Evolutionary conservation across 2,888 invertebrate genomes (phyloP).

Genomic region (Papilio demoleus): DNA sequence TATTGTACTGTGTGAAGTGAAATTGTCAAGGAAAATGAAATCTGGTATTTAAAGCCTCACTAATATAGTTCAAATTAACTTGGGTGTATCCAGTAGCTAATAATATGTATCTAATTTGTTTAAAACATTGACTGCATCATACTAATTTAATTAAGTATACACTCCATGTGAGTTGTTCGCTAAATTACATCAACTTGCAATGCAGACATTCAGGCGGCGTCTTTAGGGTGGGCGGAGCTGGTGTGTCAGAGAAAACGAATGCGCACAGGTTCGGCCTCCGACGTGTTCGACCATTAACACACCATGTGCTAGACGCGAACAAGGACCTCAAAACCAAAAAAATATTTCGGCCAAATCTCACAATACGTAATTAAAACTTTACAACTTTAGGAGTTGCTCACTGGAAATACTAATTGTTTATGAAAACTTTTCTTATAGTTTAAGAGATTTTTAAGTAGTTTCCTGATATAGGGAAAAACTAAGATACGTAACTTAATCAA

Average conservation of each 20-base stretch:
- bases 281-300: conserved; percentile 42
- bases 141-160: background rate
- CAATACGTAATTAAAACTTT: background rate
- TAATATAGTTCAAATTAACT: too few relatives aligned
- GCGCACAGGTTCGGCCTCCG: conserved; percentile 43
- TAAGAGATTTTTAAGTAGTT: too few relatives aligned
- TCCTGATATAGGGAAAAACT: background rate
- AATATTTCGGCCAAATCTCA: background rate
- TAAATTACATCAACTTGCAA: conserved; percentile 11
- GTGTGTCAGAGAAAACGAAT: conserved; percentile 43
- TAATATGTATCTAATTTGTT: too few relatives aligned
- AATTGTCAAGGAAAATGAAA: background rate
- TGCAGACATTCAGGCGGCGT: background rate
- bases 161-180: background rate
- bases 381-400: background rate
- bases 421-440: too few relatives aligned
- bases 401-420: background rate
- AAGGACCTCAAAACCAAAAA: background rate
- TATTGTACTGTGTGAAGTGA: background rate
- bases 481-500: background rate
- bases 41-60: background rate
- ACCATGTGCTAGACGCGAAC: conserved; percentile 21
- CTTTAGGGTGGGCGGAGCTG: conserved; percentile 23
- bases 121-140: background rate
- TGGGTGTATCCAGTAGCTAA: too few relatives aligned